A percentile compares a stretch with the other conserved stretches of the same genome.
These are phyloP conservation scores for Dromas ardeola DNA, from an alignment of 2,113 vertebrate species.

Conservation along the genomic window DNA sequence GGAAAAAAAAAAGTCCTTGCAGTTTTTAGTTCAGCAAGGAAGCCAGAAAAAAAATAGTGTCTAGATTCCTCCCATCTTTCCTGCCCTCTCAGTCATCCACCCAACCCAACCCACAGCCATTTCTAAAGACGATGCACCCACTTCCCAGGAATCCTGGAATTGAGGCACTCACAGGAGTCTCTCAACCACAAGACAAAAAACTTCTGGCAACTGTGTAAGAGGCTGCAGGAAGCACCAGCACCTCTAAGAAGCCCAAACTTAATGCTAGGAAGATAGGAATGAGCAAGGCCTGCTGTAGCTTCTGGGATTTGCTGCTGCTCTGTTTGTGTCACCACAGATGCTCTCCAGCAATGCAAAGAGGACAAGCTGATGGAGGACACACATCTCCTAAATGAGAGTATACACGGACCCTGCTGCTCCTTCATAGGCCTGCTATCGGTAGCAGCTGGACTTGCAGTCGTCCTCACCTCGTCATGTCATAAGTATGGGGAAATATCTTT, in stretches of 20 bases:
- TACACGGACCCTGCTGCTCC: neutral
- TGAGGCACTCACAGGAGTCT: neutral
- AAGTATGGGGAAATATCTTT: neutral
- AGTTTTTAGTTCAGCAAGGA: neutral
- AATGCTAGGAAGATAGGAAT: neutral
- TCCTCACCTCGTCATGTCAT: neutral
- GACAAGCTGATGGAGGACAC: neutral
- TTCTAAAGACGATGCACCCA: neutral
- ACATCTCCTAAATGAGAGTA: neutral
- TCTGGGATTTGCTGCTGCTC: neutral
- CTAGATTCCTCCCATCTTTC: neutral
- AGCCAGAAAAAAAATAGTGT: neutral
- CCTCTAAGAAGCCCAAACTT: neutral
- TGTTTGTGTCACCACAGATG: neutral
- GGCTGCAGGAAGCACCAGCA: neutral
- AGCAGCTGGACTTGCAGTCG: neutral
- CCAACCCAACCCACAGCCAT: neutral
- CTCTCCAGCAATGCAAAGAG: neutral
- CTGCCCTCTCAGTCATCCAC: neutral
- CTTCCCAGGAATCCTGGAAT: neutral
- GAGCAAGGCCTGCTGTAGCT: neutral
- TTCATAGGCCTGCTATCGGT: neutral
- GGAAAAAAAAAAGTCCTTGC: neutral
- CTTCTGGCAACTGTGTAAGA: neutral
- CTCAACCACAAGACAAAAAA: neutral